phyloP scores from a whole-genome alignment of 1,140 invertebrate genomes.

The Periplaneta americana region DNA sequence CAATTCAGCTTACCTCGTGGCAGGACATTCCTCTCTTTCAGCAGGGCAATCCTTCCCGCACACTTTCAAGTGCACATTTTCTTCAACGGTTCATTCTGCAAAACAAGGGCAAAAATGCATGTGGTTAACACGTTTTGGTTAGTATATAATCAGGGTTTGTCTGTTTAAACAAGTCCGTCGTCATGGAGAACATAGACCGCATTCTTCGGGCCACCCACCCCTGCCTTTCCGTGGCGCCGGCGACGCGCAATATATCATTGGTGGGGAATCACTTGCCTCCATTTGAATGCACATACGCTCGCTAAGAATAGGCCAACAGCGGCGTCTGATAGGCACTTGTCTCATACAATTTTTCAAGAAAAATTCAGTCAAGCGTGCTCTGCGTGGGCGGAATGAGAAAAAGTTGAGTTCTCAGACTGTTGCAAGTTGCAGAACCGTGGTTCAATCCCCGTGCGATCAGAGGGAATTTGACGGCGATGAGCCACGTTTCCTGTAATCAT shows the following conservation, averaged over 20 bases:
- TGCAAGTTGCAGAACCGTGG: too few relatives aligned
- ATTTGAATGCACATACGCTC: not conserved
- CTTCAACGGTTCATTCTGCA: not conserved
- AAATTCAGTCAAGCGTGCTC: too few relatives aligned
- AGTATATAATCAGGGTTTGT: not conserved
- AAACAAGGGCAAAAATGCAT: not conserved
- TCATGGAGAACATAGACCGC: not conserved
- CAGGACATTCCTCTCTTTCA: not conserved
- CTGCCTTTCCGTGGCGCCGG: not conserved
- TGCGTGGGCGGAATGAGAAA: too few relatives aligned
- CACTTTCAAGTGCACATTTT: not conserved
- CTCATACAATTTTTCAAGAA: too few relatives aligned
- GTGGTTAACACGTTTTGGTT: not conserved
- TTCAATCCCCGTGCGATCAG: too few relatives aligned
- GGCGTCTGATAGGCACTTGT: not conserved
- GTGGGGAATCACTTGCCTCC: not conserved
- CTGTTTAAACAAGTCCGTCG: not conserved
- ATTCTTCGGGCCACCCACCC: not conserved
- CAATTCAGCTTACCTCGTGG: too few relatives aligned
- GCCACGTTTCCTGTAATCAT: too few relatives aligned
- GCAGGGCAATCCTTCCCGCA: not conserved
- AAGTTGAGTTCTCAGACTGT: too few relatives aligned
- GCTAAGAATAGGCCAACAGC: not conserved
- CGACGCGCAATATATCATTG: not conserved
- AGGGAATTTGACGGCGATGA: too few relatives aligned